Conservation (phyloP, 2,888 invertebrate species). For the Dolichomitus sp. region DNA sequence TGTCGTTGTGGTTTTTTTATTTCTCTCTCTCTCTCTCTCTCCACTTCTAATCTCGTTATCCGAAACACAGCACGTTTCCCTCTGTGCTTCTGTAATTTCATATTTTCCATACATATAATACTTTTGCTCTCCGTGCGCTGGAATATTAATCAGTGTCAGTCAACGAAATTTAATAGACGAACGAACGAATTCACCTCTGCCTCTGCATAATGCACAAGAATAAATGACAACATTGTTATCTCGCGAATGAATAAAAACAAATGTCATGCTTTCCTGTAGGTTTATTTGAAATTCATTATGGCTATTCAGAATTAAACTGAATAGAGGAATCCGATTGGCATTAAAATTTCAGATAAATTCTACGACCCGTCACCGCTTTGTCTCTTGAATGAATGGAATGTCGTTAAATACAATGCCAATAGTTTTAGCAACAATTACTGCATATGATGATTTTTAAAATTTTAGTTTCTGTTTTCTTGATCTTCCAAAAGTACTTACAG, state of each 20-base stretch:
- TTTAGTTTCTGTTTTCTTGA: no score
- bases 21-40: conserved; percentile 23
- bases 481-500: no score
- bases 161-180: conserved; percentile 50
- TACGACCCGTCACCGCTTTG: neutral
- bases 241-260: conserved; percentile 11
- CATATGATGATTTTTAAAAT: no score
- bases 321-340: conserved; percentile 41
- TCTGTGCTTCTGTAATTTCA: conserved; percentile 32
- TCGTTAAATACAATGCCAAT: neutral
- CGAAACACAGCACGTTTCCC: conserved; percentile 40
- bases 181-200: conserved; percentile 5
- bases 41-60: conserved; percentile 48
- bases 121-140: conserved; percentile 29
- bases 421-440: no score
- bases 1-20: conserved; percentile 30
- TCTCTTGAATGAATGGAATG: neutral
- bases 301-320: neutral
- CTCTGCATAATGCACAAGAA: conserved; percentile 44
- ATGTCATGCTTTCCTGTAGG: conserved; percentile 3
- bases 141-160: conserved; percentile 58
- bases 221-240: conserved; percentile 19
- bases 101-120: conserved; percentile 21
- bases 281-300: conserved; percentile 9
- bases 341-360: conserved; percentile 43